A percentile compares a stretch with the other conserved stretches of the same genome.
Conservation (phyloP, 1,140 invertebrate genomes). For the Sitophilus oryzae region DNA sequence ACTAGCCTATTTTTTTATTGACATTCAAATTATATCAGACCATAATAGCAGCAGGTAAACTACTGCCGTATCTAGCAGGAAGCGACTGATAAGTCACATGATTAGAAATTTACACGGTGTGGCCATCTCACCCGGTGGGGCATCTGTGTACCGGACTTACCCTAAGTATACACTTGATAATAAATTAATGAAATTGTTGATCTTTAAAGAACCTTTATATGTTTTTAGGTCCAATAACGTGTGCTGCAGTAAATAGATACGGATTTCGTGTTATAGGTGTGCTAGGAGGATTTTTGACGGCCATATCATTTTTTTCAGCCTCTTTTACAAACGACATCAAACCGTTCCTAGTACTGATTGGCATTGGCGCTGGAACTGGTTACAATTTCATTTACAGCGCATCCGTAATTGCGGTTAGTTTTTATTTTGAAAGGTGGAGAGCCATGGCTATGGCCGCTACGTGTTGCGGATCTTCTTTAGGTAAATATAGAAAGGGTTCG, state of each 20-base stretch:
- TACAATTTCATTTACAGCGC: conserved; percentile 85
- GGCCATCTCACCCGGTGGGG: no score
- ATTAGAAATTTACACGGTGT: no score
- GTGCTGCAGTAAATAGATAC: conserved; percentile 64
- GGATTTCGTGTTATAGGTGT: conserved; percentile 68
- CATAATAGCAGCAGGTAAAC: no score
- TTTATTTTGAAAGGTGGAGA: conserved; percentile 75
- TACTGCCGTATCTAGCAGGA: no score
- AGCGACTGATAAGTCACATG: no score
- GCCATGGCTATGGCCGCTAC: conserved; percentile 72
- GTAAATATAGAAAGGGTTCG: no score
- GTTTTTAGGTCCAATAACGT: conserved; percentile 70
- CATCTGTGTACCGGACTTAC: no score
- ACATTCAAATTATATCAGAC: no score
- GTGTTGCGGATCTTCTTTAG: conserved; percentile 71
- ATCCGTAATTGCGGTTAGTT: conserved; percentile 68
- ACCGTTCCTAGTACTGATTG: conserved; percentile 57
- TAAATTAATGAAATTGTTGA: no score
- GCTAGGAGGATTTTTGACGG: conserved; percentile 56
- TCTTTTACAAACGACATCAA: conserved; percentile 52
- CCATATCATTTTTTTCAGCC: conserved; percentile 52
- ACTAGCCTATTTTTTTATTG: no score
- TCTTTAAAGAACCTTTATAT: no score
- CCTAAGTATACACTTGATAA: no score
- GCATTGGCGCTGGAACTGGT: conserved; percentile 69